These are phyloP conservation scores for Numida meleagris DNA, from an alignment of 2,113 vertebrate genomes.

Conservation along the genomic window DNA sequence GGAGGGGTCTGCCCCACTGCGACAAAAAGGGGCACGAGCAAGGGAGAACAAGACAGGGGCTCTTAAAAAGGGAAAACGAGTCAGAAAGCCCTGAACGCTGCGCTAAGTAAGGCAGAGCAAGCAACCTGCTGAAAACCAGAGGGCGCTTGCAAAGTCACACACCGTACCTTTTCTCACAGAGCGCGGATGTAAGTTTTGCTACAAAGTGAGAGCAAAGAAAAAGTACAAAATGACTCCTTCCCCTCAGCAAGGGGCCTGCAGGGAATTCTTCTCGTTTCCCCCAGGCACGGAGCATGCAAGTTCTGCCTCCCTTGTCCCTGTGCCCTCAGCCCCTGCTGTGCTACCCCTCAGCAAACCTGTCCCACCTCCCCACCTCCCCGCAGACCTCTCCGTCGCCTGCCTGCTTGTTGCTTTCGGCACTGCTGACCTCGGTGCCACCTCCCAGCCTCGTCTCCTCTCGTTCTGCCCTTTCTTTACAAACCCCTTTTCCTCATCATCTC, in stretches of 20 bases:
- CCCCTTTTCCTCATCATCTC: background rate
- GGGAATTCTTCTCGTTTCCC: no score
- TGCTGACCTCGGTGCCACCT: rapidly evolving
- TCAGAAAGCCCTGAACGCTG: background rate
- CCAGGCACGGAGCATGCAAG: rapidly evolving
- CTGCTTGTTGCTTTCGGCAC: rapidly evolving
- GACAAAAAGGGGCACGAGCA: background rate
- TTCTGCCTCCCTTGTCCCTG: background rate
- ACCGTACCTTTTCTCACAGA: rapidly evolving
- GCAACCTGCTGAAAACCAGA: background rate
- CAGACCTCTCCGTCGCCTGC: background rate
- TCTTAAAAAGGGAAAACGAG: background rate
- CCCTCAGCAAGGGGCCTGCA: rapidly evolving
- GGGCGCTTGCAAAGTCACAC: rapidly evolving
- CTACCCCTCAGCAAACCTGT: rapidly evolving
- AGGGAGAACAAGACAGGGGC: background rate
- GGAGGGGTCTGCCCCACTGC: background rate
- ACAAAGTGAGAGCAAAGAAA: background rate
- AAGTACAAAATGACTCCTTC: rapidly evolving
- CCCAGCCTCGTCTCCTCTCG: rapidly evolving
- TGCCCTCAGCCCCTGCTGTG: rapidly evolving
- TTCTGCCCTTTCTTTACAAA: background rate
- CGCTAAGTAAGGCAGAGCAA: rapidly evolving
- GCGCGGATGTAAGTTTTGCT: background rate
- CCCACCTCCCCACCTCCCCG: rapidly evolving